Evolutionary conservation across 2,888 invertebrate genomes (phyloP), one percentile per base, ranked within the genome.

Genomic region (Escarpia spicata): DNA sequence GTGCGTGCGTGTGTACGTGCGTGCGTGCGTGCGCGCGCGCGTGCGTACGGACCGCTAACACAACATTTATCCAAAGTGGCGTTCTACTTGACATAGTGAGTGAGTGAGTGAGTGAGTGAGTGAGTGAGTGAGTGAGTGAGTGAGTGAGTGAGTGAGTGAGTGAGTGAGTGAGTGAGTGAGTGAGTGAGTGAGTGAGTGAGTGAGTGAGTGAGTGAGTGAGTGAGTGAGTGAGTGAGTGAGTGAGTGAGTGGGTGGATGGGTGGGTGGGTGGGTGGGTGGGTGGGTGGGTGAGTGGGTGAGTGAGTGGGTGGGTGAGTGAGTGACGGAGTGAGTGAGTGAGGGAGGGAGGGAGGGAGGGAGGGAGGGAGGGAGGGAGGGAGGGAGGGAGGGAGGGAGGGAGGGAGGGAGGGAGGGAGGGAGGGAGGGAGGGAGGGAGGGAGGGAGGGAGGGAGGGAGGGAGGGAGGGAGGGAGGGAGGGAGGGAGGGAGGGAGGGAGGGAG

Each of bases 241-340:
- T 92, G 92, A 92, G 92, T 92, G 92, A 75, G 92, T 92, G 92
- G 75, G 92, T 92, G 92, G 1, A 60, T 92, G 92, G 75, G 92
- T 92, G 92, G 1, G 92, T 92, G 92, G 75, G 60, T 92, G 92
- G 1, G 60, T 92, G 92, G 31, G 60, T 92, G 92, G 1, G 92
- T 92, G 92, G 75, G 92, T 92, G 92, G 1, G 92, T 92, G 92
- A 92, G 94, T 15, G 90, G 10, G 90, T 90, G 90, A 90, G 90
- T 8, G 90, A 12, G 9, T 90, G 90, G 15, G 3, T 90, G 90
- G 8, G 3, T 90, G 90, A 90, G 3, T 90, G 90, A 8, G 3
- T 90, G 90, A 90, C 3, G 8, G 90, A 8, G 3, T 90, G 90
- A 90, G 3, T 90, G 90, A 8, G 3, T 90, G 90, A 90, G 3